Conservation (phyloP, 92 coral and sea anemone species). For the Ricordea florida region DNA sequence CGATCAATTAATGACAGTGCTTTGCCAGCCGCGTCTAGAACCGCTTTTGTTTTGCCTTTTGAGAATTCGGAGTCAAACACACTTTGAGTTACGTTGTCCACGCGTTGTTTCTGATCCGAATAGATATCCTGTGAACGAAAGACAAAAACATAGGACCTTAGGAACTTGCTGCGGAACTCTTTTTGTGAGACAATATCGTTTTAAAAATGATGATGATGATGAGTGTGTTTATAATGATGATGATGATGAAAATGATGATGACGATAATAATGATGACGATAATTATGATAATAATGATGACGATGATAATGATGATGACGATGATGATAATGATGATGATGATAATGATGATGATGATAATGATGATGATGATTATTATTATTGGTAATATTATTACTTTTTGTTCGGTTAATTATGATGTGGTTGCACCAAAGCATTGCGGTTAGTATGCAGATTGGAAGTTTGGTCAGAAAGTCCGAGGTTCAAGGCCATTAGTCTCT, state of each 20-base stretch:
- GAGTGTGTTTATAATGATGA: too few species aligned
- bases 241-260: neutral
- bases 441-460: too few species aligned
- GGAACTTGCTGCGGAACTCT: neutral
- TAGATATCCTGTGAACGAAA: conserved; percentile 61
- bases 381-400: neutral
- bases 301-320: neutral
- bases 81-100: conserved; percentile 61
- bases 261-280: neutral
- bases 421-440: too few species aligned
- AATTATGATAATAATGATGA: too few species aligned
- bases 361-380: conserved; percentile 10
- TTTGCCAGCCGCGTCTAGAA: conserved; percentile 93
- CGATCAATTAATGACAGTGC: conserved; percentile 91
- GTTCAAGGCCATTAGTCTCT: too few species aligned
- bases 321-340: neutral
- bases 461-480: too few species aligned
- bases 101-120: conserved; percentile 63
- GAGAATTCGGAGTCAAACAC: conserved; percentile 91
- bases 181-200: neutral
- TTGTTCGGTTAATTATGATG: neutral
- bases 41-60: conserved; percentile 98
- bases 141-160: neutral
- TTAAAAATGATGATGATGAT: too few species aligned
- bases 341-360: neutral